A percentile compares a stretch with the other conserved stretches of the same genome.
phyloP scores from a whole-genome alignment of 2,888 invertebrate species.

The Chloroclysta siterata region DNA sequence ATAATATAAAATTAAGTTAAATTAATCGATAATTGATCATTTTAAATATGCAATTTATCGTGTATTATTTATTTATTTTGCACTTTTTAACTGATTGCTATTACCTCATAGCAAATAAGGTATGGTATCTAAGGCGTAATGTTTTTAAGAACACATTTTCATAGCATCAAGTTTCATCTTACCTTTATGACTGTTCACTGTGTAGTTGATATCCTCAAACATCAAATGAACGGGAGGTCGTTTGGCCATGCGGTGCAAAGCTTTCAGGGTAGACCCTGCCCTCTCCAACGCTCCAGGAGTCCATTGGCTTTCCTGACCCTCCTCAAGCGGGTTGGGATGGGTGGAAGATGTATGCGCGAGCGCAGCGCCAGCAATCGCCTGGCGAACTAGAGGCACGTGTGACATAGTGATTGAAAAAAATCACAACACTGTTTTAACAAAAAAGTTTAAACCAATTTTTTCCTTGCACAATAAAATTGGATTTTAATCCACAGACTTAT shows the following conservation, averaged over 20 bases:
- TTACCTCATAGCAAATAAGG: too few species aligned
- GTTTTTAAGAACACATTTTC: too few species aligned
- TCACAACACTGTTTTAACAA: slow-evolving; percentile 18
- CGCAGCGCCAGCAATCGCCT: slow-evolving; percentile 72
- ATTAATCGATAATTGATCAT: too few species aligned
- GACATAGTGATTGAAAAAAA: slow-evolving; percentile 58
- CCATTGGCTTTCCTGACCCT: slow-evolving; percentile 69
- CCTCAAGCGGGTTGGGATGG: slow-evolving; percentile 52
- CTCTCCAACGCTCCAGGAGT: slow-evolving; percentile 79
- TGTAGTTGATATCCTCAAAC: slow-evolving; percentile 85
- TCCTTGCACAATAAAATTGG: not conserved
- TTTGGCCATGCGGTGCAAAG: slow-evolving; percentile 84
- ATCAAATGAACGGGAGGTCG: slow-evolving; percentile 85
- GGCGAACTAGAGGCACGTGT: slow-evolving; percentile 69
- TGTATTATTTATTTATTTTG: too few species aligned
- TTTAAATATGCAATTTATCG: too few species aligned
- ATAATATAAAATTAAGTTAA: too few species aligned
- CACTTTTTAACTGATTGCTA: too few species aligned
- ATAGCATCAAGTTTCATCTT: not conserved
- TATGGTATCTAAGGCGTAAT: too few species aligned
- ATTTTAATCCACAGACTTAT: too few species aligned
- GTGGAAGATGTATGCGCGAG: slow-evolving; percentile 55
- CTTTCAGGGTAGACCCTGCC: slow-evolving; percentile 79
- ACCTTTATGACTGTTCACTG: slow-evolving; percentile 78
- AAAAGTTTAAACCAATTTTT: not conserved